Conservation (phyloP, 2,888 invertebrate species). For the Liodrosophila aerea region DNA sequence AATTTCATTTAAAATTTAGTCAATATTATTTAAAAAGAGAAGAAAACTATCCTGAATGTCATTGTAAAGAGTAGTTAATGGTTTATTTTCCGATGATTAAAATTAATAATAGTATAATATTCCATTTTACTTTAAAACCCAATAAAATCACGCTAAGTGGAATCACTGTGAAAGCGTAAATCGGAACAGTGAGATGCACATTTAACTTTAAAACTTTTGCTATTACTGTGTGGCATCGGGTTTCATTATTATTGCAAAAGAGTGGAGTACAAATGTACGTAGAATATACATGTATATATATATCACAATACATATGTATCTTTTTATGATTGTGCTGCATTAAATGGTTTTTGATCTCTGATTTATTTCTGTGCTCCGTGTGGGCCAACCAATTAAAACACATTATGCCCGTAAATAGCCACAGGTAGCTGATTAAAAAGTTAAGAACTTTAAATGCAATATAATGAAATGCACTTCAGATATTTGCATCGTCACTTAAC, state of each 20-base stretch:
- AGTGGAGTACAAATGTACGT: not conserved
- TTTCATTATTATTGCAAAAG: slow-evolving; percentile 5
- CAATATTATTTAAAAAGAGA: no score
- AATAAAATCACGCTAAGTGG: no score
- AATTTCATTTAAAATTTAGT: no score
- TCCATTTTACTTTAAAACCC: no score
- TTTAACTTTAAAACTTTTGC: not conserved
- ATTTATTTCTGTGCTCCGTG: slow-evolving; percentile 14
- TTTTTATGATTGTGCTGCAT: slow-evolving; percentile 26
- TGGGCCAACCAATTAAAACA: slow-evolving; percentile 27
- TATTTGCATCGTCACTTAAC: slow-evolving; percentile 65
- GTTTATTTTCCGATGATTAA: no score
- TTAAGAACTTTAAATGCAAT: slow-evolving; percentile 65
- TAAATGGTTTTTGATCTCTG: slow-evolving; percentile 29
- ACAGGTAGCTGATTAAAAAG: slow-evolving; percentile 59
- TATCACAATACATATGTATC: slow-evolving; percentile 5
- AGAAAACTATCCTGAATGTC: no score
- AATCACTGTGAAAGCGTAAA: not conserved
- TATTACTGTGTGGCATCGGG: slow-evolving; percentile 14
- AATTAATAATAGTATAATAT: no score
- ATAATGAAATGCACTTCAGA: slow-evolving; percentile 61
- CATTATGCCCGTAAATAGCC: slow-evolving; percentile 21
- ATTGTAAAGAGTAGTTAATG: no score
- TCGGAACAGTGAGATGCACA: not conserved
- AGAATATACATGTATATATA: slow-evolving; percentile 10